Base-by-base conservation (phyloP, 1,140 invertebrate genomes). In the Batillaria attramentaria region DNA sequence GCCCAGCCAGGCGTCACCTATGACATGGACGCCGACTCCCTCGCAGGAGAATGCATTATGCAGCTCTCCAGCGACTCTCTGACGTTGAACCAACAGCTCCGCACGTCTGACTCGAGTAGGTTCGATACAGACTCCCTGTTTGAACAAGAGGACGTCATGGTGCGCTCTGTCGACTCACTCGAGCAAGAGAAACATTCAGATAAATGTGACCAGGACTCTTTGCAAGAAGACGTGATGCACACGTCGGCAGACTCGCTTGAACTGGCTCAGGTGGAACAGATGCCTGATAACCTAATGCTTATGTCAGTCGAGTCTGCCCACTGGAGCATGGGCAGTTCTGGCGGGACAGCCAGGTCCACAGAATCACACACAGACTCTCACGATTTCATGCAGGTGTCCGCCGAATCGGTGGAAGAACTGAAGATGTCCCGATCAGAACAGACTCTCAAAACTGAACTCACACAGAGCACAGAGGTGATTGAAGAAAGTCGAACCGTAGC, bases 171-270 rank as follows among this genome's bases (percentile, higher is more conserved):
- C 4, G 94, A 94, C 86, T 94, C 93, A 0, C 84, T 94, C 20
- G 94, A 94, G 79, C 72, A 93, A 2, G 82, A 70, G 37, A 84
- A 28, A 77, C 50, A 81, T 79, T 72, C 83, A 75, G 75, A 80
- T 39, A 75, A 75, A 20, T 75, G 73, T 33, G 73, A 75, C 20
- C 73, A 75, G n/a, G 73, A 75, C 37, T 75, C 73, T 41, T 33
- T 75, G 73, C 73, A 75, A 41, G 73, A 75, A 24, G 78, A 81
- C 24, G 72, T 81, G 5, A 87, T 88, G 87, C 79, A 93, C 50
- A 92, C 93, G 0, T 93, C 94, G 50, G 93, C 93, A 3, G 94
- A 94, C 86, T 94, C 93, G 0, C 84, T 94, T 24, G 94, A 94
- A 81, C 60, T 93, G 0, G 92, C 88, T 68, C 78, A 78, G 62